phyloP scores from a whole-genome alignment of 2,888 invertebrate genomes.

The Agrochola circellaris region DNA sequence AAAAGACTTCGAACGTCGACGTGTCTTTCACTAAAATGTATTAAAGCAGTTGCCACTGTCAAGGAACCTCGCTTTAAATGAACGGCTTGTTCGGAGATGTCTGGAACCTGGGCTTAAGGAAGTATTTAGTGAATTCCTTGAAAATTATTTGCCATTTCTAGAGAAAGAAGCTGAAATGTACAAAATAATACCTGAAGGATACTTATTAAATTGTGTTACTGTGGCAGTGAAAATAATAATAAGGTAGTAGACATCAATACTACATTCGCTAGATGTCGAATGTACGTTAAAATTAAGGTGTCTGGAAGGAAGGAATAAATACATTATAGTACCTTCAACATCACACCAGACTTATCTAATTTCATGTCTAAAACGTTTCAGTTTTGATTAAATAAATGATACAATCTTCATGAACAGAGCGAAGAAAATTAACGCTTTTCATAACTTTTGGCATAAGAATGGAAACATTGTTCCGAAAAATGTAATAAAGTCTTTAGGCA shows the following conservation, averaged over 20 bases:
- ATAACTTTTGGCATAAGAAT: constrained; percentile 50
- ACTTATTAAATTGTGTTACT: background rate
- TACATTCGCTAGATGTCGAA: fast-evolving
- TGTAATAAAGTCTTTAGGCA: constrained; percentile 44
- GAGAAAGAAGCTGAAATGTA: background rate
- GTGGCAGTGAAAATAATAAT: background rate
- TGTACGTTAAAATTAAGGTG: background rate
- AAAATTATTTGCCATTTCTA: constrained; percentile 19
- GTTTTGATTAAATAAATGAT: constrained; percentile 44
- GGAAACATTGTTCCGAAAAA: constrained; percentile 54
- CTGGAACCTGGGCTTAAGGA: constrained; percentile 1
- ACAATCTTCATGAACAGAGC: constrained; percentile 43
- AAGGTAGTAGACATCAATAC: background rate
- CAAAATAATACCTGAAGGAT: background rate
- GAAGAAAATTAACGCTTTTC: constrained; percentile 52
- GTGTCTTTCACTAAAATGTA: constrained; percentile 65
- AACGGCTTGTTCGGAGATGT: constrained; percentile 31
- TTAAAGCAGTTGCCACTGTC: constrained; percentile 65
- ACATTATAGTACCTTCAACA: background rate
- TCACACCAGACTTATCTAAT: constrained; percentile 12
- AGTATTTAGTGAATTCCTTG: constrained; percentile 29
- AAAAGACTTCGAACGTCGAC: constrained; percentile 66
- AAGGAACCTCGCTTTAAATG: constrained; percentile 58
- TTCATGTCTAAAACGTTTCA: constrained; percentile 24
- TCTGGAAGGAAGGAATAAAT: background rate